phyloP scores from a whole-genome alignment of 2,797 vertebrate species.

The Kryptolebias ocellatus region DNA sequence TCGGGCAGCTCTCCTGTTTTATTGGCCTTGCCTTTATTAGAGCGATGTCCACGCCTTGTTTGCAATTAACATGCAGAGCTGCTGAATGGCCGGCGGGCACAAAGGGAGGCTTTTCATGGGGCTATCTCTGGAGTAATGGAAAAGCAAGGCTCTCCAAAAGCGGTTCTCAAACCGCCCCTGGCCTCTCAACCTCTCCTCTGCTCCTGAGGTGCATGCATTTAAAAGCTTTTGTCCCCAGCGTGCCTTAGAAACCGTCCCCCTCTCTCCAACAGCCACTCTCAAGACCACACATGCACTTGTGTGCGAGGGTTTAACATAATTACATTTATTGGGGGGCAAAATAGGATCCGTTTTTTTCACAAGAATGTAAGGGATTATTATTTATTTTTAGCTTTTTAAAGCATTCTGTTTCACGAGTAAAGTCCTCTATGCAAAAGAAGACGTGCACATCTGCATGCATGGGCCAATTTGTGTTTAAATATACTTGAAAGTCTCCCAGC shows the following conservation, averaged over 20 bases:
- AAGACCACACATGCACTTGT: slow-evolving; percentile 74
- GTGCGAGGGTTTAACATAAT: slow-evolving; percentile 62
- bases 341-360: slow-evolving; percentile 44
- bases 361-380: slow-evolving; percentile 36
- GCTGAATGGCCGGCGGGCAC: slow-evolving; percentile 77
- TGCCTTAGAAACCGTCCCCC: slow-evolving; percentile 69
- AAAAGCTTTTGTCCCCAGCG: slow-evolving; percentile 81
- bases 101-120: slow-evolving; percentile 79
- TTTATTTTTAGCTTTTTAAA: slow-evolving; percentile 15
- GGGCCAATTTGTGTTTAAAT: slow-evolving; percentile 65
- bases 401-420: slow-evolving; percentile 20
- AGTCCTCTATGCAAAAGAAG: slow-evolving; percentile 21
- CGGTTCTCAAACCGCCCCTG: slow-evolving; percentile 73
- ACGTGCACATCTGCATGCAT: slow-evolving; percentile 34
- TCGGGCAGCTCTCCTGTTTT: slow-evolving; percentile 74
- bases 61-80: slow-evolving; percentile 82
- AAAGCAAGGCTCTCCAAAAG: slow-evolving; percentile 80
- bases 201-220: slow-evolving; percentile 80
- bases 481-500: slow-evolving; percentile 53
- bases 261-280: slow-evolving; percentile 58
- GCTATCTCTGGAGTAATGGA: slow-evolving; percentile 81
- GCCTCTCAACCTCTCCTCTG: slow-evolving; percentile 79
- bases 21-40: slow-evolving; percentile 81
- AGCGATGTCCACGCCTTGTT: slow-evolving; percentile 80
- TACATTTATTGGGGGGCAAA: slow-evolving; percentile 52